Conservation (phyloP, 2,888 invertebrate genomes). For the Apamea epomidion region DNA sequence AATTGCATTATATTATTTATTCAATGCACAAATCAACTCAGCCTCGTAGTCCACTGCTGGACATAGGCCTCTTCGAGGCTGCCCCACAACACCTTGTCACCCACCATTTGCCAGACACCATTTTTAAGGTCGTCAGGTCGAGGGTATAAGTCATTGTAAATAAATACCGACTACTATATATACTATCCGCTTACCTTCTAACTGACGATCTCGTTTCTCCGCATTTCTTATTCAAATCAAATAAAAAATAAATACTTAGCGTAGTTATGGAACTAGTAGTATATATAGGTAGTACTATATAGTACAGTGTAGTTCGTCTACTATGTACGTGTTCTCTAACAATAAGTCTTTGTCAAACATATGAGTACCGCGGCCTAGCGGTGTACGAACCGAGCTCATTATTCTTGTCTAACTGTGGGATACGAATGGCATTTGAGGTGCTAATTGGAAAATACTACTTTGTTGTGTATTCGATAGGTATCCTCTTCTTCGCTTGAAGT, state of each 20-base stretch:
- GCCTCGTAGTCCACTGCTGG: neutral
- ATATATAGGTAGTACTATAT: too few relatives aligned
- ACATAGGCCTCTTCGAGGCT: neutral
- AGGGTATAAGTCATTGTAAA: neutral
- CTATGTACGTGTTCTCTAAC: slow-evolving; percentile 40
- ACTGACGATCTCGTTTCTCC: neutral
- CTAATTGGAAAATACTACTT: slow-evolving; percentile 69
- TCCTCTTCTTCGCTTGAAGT: slow-evolving; percentile 43
- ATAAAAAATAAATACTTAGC: slow-evolving; percentile 12
- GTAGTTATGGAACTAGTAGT: neutral
- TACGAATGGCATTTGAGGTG: slow-evolving; percentile 72
- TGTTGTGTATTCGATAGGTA: slow-evolving; percentile 45
- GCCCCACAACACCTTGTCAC: neutral
- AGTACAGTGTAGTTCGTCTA: neutral
- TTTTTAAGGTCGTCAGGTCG: neutral
- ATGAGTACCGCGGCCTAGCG: slow-evolving; percentile 59
- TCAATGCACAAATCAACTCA: neutral
- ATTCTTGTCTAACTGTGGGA: slow-evolving; percentile 71
- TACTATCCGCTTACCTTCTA: neutral
- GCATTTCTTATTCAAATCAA: neutral
- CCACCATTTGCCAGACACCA: neutral
- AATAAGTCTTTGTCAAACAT: slow-evolving; percentile 63
- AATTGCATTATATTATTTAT: too few relatives aligned
- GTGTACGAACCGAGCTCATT: slow-evolving; percentile 65
- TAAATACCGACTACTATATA: neutral